Evolutionary conservation across 2,888 invertebrate genomes (phyloP), one percentile per base, ranked within the genome.

Genomic region (Leptinotarsa juncta): DNA sequence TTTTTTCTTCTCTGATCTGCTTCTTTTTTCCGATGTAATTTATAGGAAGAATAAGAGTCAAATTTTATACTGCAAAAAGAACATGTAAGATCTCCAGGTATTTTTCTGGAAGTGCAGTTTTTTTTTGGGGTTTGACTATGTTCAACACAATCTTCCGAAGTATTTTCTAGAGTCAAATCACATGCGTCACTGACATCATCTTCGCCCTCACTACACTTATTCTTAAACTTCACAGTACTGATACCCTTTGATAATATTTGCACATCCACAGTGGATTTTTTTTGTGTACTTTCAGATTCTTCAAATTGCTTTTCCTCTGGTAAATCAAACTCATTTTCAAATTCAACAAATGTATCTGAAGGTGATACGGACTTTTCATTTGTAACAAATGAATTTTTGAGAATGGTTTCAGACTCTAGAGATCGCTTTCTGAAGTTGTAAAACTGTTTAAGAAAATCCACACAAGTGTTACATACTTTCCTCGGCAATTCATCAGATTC

Each of bases 1-100:
- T 78, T 79, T 72, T 78, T 77, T 72, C 79, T 73, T 67, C 79
- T 74, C 50, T 65, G 68, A 62, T 79, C 77, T 23, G 77, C 77
- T 72, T 79, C 79, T 74, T 72, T 77, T 74, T 72, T 79, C 32
- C 79, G 75, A 51, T 79, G 79, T 23, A 70, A 53, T 66, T 72
- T 75, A 53, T 79, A 79, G 55, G 65, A 72, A 51, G 65, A 65
- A 62, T 76, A 74, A 32, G 67, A 66, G 15, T 72, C 66, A 70
- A 79, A 79, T 49, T 76, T 76, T 3, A 67, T 62, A 23, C 67
- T 71, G 65, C 79, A 79, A 71, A 79, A 79, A 16, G 73, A 18
- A 32, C 79, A 79, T 23, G 69, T 79, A 14, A 74, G 51, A 57
- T 74, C 72, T 50, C 26, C n/a, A n/a, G 70, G 65, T 16, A 69